These are phyloP conservation scores for Mus spretus DNA, from an alignment of 2,797 vertebrate species.

Conservation along the genomic window DNA sequence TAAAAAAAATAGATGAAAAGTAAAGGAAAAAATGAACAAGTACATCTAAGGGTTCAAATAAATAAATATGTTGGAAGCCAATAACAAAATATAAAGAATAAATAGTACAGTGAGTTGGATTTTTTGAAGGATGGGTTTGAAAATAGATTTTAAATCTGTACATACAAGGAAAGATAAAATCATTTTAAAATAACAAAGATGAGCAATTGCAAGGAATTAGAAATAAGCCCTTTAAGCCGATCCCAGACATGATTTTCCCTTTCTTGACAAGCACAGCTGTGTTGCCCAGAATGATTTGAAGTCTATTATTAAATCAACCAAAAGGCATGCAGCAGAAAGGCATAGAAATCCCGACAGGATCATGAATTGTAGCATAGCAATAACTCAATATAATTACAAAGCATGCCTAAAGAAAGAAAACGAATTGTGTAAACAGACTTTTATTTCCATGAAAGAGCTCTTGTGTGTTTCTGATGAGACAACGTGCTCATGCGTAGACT, in stretches of 20 bases:
- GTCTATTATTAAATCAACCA: conserved; percentile 72
- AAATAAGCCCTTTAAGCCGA: conserved; percentile 22
- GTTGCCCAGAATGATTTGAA: conserved; percentile 45
- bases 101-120: not conserved
- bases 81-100: not conserved
- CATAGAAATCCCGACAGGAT: conserved; percentile 30
- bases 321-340: conserved; percentile 42
- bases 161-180: conserved; percentile 21
- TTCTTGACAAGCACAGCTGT: conserved; percentile 48
- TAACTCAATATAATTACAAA: conserved; percentile 74
- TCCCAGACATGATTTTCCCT: conserved; percentile 17
- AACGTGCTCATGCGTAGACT: not conserved
- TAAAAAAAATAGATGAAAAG: conserved; percentile 4
- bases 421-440: conserved; percentile 59
- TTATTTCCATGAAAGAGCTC: conserved; percentile 54
- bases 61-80: not conserved
- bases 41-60: not conserved
- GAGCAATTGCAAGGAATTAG: conserved; percentile 46
- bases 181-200: conserved; percentile 56
- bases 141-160: conserved; percentile 46
- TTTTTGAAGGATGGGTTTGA: conserved; percentile 41
- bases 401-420: conserved; percentile 54
- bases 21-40: not conserved
- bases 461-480: conserved; percentile 48
- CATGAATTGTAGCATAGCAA: conserved; percentile 24